Base-by-base conservation (phyloP, 2,888 invertebrate genomes). In the Drosophila borborema region DNA sequence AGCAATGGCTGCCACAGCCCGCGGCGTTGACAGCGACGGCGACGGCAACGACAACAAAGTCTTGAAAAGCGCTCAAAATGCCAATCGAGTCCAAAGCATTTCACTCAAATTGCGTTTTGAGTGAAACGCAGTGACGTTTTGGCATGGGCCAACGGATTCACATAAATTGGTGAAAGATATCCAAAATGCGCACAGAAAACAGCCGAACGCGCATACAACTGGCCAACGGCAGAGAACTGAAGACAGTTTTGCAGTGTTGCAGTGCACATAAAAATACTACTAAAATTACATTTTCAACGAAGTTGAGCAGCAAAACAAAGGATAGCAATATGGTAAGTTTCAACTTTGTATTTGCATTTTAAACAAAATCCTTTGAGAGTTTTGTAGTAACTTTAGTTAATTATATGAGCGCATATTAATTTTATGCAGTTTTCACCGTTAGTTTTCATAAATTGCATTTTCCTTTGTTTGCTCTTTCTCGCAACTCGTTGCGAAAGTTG, bases 151-250 rank as follows among this genome's bases (percentile, higher is more conserved):
- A 78, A 72, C 74, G 66, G 75, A 89, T 85, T 86, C 79, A 79
- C 90, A 90, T 90, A 90, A 90, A 90, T 84, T 90, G 89, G 83
- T 90, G 82, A 88, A 91, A 89, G 91, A 90, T 88, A 79, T 69
- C 80, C 61, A 82, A 78, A 74, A 80, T 77, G 76, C 74, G 75
- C 88, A 83, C 86, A 82, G 77, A 80, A 77, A 67, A 78, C 48
- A 71, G 77, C 65, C 73, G 85, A 79, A 74, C 89, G 86, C 70
- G 77, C 74, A 48, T 74, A 73, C 69, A 83, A 72, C 73, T 80
- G 82, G 86, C 10, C 78, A 77, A 28, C 23, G 55, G 34, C 54
- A 28, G 40, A 45, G 31, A 56, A 56, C 23, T 46, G 20, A 23
- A 31, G 34, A 36, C 20, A 38, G 56, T 36, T 14, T 38, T 58